phyloP scores from a whole-genome alignment of 2,888 invertebrate genomes.

The Acleris literana region DNA sequence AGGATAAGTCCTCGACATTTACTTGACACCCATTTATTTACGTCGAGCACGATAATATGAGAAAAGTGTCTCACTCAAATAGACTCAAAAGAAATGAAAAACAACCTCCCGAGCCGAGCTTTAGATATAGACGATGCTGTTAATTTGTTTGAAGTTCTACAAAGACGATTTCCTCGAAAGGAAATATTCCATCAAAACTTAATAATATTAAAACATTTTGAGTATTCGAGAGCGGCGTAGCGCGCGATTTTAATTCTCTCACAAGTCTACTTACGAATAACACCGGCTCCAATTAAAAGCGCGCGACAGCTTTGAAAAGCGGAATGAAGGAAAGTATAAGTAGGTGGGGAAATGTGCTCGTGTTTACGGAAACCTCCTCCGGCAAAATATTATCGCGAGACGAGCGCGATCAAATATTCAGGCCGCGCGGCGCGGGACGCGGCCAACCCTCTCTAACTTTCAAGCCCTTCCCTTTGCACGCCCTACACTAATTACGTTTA shows the following conservation, averaged over 20 bases:
- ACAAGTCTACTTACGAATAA: conserved; percentile 79
- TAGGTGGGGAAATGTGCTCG: conserved; percentile 75
- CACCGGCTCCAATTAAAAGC: conserved; percentile 79
- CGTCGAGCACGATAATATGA: conserved; percentile 21
- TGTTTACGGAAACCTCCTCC: conserved; percentile 82
- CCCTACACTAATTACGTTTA: conserved; percentile 88
- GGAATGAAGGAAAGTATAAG: conserved; percentile 74
- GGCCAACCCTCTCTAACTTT: conserved; percentile 84
- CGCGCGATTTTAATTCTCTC: conserved; percentile 80
- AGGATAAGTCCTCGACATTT: conserved; percentile 10
- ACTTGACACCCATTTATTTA: conserved; percentile 30
- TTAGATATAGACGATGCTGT: conserved; percentile 51
- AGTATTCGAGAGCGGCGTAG: conserved; percentile 71
- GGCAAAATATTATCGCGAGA: conserved; percentile 82
- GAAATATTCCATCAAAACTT: conserved; percentile 70
- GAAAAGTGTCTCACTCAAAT: conserved; percentile 39
- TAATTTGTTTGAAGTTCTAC: conserved; percentile 72
- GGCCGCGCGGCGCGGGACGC: conserved; percentile 73
- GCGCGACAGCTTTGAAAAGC: conserved; percentile 76
- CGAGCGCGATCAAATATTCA: conserved; percentile 82
- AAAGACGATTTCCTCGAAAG: conserved; percentile 67
- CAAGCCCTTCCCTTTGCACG: conserved; percentile 85
- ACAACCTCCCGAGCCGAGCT: conserved; percentile 54
- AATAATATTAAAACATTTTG: conserved; percentile 71
- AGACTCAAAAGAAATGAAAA: conserved; percentile 52